Evolutionary conservation across 2,797 vertebrate genomes (phyloP).

Genomic region (Petrocephalus schoutedeni): DNA sequence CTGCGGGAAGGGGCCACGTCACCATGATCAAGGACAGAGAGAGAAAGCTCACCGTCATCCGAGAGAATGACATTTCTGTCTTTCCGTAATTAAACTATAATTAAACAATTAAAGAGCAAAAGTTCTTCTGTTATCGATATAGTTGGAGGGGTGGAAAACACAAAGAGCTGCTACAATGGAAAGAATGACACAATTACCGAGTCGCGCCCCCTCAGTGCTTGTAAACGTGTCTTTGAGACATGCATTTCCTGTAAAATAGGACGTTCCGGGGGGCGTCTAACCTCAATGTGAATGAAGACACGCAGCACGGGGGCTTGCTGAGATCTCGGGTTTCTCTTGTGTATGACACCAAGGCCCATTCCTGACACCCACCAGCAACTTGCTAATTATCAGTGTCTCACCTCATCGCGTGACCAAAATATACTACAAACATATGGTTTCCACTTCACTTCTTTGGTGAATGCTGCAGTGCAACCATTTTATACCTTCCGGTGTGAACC

Average conservation of each 20-base stretch:
- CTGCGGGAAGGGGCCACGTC: slow-evolving; percentile 50
- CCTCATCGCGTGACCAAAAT: neutral
- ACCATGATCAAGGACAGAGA: neutral
- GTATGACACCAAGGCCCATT: neutral
- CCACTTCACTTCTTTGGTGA: neutral
- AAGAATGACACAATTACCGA: neutral
- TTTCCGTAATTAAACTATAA: neutral
- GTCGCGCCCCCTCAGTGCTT: neutral
- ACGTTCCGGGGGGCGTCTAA: neutral
- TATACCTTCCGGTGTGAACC: neutral
- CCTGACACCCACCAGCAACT: neutral
- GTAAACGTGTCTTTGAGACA: neutral
- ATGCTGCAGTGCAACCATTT: neutral
- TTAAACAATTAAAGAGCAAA: neutral
- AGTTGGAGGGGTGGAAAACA: neutral
- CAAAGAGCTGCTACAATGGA: neutral
- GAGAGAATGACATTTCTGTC: neutral
- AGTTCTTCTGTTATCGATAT: neutral
- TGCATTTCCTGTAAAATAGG: slow-evolving; percentile 8
- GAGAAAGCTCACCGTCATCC: neutral
- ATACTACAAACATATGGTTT: neutral
- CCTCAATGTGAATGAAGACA: neutral
- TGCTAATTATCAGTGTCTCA: neutral
- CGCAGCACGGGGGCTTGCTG: neutral
- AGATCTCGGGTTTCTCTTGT: neutral